Percentiles rank a stretch among this genome's conserved stretches.
Evolutionary conservation across 2,113 vertebrate species (phyloP).

Genomic region (Globicephala melas): DNA sequence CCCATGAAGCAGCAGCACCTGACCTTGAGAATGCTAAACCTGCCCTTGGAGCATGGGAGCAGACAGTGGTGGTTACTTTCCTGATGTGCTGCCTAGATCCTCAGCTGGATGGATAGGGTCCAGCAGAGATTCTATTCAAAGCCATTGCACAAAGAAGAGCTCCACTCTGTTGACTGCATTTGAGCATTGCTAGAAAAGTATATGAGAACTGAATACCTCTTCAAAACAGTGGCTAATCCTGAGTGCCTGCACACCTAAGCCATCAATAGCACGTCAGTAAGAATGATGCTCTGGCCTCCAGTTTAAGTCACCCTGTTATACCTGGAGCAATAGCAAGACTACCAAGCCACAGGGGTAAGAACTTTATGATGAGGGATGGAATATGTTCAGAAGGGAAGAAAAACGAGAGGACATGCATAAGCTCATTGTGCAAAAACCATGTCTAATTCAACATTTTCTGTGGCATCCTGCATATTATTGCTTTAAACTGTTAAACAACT

Average conservation of each 20-base stretch:
- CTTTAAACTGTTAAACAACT: conserved; percentile 60
- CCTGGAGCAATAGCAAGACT: not conserved
- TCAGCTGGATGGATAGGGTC: not conserved
- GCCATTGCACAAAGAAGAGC: not conserved
- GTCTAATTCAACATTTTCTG: conserved; percentile 59
- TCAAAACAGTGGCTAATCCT: not conserved
- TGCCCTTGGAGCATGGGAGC: not conserved
- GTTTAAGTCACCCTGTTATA: not conserved
- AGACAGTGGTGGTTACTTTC: not conserved
- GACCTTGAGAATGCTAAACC: not conserved
- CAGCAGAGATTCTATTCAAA: not conserved
- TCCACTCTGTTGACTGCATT: not conserved
- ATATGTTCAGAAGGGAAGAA: conserved; percentile 22
- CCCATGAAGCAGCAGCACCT: not conserved
- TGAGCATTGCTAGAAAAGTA: not conserved
- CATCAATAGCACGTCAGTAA: not conserved
- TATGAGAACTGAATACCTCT: not conserved
- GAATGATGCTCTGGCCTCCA: not conserved
- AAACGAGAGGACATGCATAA: conserved; percentile 16
- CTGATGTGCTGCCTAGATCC: not conserved
- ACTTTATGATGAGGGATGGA: not conserved
- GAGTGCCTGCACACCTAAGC: not conserved
- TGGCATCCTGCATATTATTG: conserved; percentile 21
- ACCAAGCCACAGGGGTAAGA: not conserved
- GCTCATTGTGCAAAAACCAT: conserved; percentile 36